Evolutionary conservation across 2,888 invertebrate genomes (phyloP).

Genomic region (Thyatira batis): DNA sequence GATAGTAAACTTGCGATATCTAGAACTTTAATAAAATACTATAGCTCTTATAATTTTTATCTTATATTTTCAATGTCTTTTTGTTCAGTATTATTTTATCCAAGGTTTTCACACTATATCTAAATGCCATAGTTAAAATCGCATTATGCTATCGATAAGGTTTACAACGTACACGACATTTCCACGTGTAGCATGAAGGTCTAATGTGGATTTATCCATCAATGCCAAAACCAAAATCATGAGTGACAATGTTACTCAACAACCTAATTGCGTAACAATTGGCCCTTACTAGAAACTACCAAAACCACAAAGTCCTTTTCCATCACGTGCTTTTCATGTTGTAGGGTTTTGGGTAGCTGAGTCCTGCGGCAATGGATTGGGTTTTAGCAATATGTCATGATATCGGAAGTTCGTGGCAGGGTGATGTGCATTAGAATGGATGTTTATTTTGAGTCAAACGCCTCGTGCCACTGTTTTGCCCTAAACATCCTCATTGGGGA

Average conservation of each 20-base stretch:
- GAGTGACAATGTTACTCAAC: conserved; percentile 36
- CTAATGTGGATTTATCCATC: not conserved
- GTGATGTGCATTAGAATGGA: conserved; percentile 34
- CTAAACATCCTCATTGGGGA: conserved; percentile 51
- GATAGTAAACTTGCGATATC: not conserved
- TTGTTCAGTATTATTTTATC: too few relatives aligned
- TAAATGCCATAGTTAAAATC: too few relatives aligned
- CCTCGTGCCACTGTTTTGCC: conserved; percentile 48
- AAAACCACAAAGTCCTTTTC: conserved; percentile 11
- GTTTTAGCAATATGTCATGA: not conserved
- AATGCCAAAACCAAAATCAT: conserved; percentile 3
- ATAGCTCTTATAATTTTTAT: too few relatives aligned
- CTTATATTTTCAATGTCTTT: too few relatives aligned
- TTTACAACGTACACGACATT: not conserved
- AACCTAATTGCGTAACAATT: conserved; percentile 17
- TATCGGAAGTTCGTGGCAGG: not conserved
- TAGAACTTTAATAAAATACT: not conserved
- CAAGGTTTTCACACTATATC: too few relatives aligned
- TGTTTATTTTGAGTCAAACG: conserved; percentile 49
- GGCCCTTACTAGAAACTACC: not conserved
- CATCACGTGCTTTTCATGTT: not conserved
- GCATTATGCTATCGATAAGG: not conserved
- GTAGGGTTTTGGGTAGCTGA: not conserved
- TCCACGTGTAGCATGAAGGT: not conserved
- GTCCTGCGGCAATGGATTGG: conserved; percentile 16